These are phyloP conservation scores for Drosophila santomea DNA, from an alignment of 1,140 invertebrate species.

Conservation along the genomic window DNA sequence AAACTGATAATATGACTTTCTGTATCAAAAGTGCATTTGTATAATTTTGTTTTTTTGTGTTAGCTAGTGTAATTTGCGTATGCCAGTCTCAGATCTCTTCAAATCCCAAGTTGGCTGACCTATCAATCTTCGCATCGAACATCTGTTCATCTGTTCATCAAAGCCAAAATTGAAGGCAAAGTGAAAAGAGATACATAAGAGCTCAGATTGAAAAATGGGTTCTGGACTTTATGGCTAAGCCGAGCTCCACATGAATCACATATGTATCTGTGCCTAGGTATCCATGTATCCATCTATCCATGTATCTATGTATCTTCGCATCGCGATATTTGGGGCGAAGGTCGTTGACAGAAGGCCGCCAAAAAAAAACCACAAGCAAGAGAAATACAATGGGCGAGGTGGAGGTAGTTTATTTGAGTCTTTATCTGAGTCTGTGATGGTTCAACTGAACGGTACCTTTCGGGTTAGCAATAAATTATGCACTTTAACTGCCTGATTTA, in stretches of 20 bases:
- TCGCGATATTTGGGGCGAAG: slow-evolving; percentile 63
- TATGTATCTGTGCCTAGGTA: not conserved
- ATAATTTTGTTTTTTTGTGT: not conserved
- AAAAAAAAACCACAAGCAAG: not conserved
- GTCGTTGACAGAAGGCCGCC: slow-evolving; percentile 66
- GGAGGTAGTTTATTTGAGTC: not conserved
- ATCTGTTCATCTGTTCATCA: slow-evolving; percentile 22
- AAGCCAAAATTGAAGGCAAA: not conserved
- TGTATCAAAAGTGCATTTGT: not conserved
- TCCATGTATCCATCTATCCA: not conserved
- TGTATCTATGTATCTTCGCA: slow-evolving; percentile 10
- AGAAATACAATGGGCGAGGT: slow-evolving; percentile 14
- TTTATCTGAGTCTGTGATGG: not conserved
- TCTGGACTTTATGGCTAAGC: slow-evolving; percentile 5
- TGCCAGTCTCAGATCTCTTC: not conserved
- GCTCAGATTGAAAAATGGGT: slow-evolving; percentile 1
- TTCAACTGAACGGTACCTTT: slow-evolving; percentile 1
- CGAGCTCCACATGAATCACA: not conserved
- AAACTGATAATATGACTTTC: not conserved
- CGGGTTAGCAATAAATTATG: not conserved
- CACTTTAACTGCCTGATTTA: not conserved
- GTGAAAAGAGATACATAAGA: slow-evolving; percentile 5
- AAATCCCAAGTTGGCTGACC: slow-evolving; percentile 3
- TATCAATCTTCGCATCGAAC: slow-evolving; percentile 41
- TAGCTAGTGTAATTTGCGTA: not conserved